Evolutionary conservation across 2,113 vertebrate genomes (phyloP).

Genomic region (Menura novaehollandiae): DNA sequence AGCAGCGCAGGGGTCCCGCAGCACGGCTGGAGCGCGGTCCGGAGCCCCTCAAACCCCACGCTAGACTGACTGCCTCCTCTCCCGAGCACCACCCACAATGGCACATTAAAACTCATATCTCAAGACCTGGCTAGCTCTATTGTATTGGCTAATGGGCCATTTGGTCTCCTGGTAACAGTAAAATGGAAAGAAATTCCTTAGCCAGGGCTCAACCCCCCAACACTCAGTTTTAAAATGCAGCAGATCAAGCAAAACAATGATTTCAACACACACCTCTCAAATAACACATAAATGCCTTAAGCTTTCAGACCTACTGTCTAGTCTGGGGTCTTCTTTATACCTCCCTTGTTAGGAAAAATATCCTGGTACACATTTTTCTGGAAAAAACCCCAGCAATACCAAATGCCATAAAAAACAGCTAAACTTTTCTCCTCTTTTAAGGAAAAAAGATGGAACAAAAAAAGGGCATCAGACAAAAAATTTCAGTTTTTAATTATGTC

Average conservation of each 20-base stretch:
- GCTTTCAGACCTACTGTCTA: not conserved
- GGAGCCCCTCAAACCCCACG: too few relatives aligned
- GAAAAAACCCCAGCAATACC: not conserved
- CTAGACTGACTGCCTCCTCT: too few relatives aligned
- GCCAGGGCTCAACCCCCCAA: too few relatives aligned
- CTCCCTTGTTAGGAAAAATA: not conserved
- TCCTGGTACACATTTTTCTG: not conserved
- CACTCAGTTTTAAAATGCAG: not conserved
- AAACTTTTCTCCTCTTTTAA: not conserved
- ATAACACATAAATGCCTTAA: not conserved
- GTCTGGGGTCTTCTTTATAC: not conserved
- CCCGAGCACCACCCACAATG: too few relatives aligned
- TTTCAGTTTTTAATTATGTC: fast-evolving
- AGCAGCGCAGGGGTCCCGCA: too few relatives aligned
- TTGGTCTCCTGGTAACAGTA: too few relatives aligned
- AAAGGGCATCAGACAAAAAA: not conserved
- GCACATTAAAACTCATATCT: too few relatives aligned
- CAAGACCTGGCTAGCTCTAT: too few relatives aligned
- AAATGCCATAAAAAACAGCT: fast-evolving
- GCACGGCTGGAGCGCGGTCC: too few relatives aligned
- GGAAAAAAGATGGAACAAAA: not conserved
- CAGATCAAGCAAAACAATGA: not conserved
- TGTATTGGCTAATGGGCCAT: too few relatives aligned
- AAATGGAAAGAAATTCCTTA: too few relatives aligned
- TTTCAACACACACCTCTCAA: not conserved